These are phyloP conservation scores for Anabas testudineus DNA, from an alignment of 2,797 vertebrate genomes.

Conservation along the genomic window DNA sequence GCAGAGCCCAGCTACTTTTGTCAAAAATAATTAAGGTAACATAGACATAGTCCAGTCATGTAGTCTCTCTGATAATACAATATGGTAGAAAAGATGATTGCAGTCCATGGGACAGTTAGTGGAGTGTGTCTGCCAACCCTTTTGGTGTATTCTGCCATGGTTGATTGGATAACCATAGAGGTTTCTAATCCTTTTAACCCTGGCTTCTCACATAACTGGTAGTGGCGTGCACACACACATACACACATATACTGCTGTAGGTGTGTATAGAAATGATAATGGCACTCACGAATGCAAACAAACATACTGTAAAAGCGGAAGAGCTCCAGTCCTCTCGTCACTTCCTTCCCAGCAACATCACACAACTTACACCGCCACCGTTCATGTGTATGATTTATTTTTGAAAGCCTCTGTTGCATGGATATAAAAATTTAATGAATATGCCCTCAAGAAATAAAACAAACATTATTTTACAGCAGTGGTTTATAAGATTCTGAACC, in stretches of 20 bases:
- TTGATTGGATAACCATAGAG: conserved; percentile 69
- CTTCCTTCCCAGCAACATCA: conserved; percentile 13
- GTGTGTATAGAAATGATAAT: not conserved
- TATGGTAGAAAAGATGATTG: conserved; percentile 23
- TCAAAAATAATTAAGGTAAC: not conserved
- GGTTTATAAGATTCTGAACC: conserved; percentile 20
- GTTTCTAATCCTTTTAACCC: conserved; percentile 74
- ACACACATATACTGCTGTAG: not conserved
- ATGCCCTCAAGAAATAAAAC: conserved; percentile 46
- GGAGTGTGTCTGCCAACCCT: conserved; percentile 52
- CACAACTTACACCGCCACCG: not conserved
- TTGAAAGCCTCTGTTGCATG: conserved; percentile 27
- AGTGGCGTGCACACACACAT: conserved; percentile 3
- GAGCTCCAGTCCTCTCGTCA: not conserved
- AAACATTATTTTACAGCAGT: conserved; percentile 27
- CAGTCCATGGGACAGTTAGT: conserved; percentile 28
- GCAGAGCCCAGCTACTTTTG: no score
- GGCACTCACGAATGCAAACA: not conserved
- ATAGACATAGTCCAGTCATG: not conserved
- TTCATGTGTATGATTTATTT: conserved; percentile 35
- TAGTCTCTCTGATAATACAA: conserved; percentile 9
- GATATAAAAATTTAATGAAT: conserved; percentile 44
- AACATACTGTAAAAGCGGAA: not conserved
- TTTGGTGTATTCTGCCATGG: conserved; percentile 57
- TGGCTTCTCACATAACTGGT: not conserved